Percentiles rank a stretch among this genome's conserved stretches.
Evolutionary conservation across 2,113 vertebrate species (phyloP).

Genomic region (Cyanoderma ruficeps): DNA sequence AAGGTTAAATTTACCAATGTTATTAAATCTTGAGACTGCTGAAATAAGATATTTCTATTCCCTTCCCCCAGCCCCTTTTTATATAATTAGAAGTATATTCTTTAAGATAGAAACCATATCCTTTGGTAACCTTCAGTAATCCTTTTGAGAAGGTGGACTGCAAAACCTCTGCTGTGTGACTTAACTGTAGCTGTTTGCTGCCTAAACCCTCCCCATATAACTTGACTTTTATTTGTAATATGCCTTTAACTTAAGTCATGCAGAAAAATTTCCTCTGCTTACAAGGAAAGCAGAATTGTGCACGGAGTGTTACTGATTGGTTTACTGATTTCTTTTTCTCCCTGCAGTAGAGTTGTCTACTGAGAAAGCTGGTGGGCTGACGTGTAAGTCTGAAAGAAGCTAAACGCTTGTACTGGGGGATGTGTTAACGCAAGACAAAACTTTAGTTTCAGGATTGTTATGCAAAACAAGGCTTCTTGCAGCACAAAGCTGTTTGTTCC

Average conservation of each 20-base stretch:
- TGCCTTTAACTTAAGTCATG: slow-evolving; percentile 8
- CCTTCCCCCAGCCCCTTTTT: fast-evolving
- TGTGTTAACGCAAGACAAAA: background rate
- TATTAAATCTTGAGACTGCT: background rate
- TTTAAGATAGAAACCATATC: background rate
- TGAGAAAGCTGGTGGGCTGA: background rate
- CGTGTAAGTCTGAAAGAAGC: background rate
- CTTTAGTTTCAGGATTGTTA: background rate
- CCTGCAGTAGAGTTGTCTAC: background rate
- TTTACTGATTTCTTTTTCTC: background rate
- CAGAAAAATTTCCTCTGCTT: slow-evolving; percentile 29
- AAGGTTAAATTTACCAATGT: background rate
- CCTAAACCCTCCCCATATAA: background rate
- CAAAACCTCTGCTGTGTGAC: background rate
- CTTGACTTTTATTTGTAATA: background rate
- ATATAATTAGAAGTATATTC: background rate
- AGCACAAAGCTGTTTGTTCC: background rate
- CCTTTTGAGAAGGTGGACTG: background rate
- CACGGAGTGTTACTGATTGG: background rate
- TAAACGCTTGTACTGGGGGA: background rate
- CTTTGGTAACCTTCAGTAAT: background rate
- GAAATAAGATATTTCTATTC: background rate
- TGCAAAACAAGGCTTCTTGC: slow-evolving; percentile 2
- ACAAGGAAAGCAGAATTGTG: slow-evolving; percentile 16
- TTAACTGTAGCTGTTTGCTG: background rate